These are phyloP conservation scores for Yponomeuta plumbellus DNA, from an alignment of 2,888 invertebrate species.

Conservation along the genomic window DNA sequence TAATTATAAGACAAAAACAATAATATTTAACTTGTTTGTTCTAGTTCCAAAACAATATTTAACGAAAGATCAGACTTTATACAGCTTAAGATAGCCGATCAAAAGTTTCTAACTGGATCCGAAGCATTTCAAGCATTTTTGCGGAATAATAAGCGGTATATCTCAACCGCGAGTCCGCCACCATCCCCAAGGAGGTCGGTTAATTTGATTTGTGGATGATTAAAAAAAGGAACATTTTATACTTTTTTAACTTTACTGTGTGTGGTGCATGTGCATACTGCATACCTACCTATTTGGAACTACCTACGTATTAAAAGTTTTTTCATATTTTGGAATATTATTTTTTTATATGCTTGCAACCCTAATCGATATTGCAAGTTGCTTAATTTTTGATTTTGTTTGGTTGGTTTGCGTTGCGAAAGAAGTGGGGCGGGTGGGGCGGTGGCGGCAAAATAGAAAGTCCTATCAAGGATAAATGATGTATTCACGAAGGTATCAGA, in stretches of 20 bases:
- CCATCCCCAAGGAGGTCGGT: conserved; percentile 18
- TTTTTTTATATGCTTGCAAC: neutral
- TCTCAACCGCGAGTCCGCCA: conserved; percentile 22
- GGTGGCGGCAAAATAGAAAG: no score
- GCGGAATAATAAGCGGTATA: conserved; percentile 36
- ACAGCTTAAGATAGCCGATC: conserved; percentile 1
- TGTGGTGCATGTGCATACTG: neutral
- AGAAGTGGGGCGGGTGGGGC: no score
- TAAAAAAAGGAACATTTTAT: conserved; percentile 19
- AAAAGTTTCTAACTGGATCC: conserved; percentile 49
- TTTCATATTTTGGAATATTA: neutral
- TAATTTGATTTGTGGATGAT: conserved; percentile 27
- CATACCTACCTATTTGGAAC: no score
- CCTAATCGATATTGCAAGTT: neutral
- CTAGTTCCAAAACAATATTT: neutral
- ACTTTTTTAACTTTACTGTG: neutral
- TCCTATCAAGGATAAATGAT: no score
- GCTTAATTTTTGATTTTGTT: no score
- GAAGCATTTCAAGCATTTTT: conserved; percentile 54
- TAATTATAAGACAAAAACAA: no score
- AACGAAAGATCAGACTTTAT: neutral
- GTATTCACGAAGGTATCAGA: neutral
- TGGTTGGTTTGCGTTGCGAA: no score
- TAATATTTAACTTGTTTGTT: neutral
- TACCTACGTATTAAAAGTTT: neutral